Conservation (phyloP, 2,888 invertebrate species). For the Himalopsyche anomala region DNA sequence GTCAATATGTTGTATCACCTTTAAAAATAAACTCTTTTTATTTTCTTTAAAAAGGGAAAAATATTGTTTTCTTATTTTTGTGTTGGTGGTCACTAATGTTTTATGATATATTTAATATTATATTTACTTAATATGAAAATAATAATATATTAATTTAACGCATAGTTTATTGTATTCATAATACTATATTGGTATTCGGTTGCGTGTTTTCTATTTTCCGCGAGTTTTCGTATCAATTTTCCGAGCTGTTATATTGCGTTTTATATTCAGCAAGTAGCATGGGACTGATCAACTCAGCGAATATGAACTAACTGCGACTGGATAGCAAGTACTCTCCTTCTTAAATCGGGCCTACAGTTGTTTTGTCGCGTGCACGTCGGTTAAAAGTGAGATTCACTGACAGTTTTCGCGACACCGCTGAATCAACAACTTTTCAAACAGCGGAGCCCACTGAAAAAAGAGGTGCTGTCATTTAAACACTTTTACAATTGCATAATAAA, state of each 20-base stretch:
- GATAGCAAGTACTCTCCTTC: conserved; percentile 9
- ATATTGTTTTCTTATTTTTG: too few relatives aligned
- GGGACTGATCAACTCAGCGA: not conserved
- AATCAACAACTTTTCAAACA: not conserved
- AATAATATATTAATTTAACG: too few relatives aligned
- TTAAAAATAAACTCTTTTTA: too few relatives aligned
- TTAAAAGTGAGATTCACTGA: conserved; percentile 26
- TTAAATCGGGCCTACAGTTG: not conserved
- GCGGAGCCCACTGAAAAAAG: not conserved
- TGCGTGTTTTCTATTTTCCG: not conserved
- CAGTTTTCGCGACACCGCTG: conserved; percentile 24
- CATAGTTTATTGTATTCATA: too few relatives aligned
- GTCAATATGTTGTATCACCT: too few relatives aligned
- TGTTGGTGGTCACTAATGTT: too few relatives aligned
- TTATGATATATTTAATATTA: too few relatives aligned
- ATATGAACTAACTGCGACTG: conserved; percentile 15
- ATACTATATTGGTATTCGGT: too few relatives aligned
- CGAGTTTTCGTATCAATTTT: not conserved
- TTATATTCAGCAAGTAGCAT: not conserved
- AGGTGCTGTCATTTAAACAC: not conserved
- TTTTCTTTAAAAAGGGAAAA: too few relatives aligned
- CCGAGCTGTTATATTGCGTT: not conserved
- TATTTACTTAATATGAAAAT: too few relatives aligned
- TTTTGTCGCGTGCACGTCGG: not conserved
- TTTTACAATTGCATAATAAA: not conserved